Base-by-base conservation (phyloP, 1,140 invertebrate species). In the Drosophila ogumai region DNA sequence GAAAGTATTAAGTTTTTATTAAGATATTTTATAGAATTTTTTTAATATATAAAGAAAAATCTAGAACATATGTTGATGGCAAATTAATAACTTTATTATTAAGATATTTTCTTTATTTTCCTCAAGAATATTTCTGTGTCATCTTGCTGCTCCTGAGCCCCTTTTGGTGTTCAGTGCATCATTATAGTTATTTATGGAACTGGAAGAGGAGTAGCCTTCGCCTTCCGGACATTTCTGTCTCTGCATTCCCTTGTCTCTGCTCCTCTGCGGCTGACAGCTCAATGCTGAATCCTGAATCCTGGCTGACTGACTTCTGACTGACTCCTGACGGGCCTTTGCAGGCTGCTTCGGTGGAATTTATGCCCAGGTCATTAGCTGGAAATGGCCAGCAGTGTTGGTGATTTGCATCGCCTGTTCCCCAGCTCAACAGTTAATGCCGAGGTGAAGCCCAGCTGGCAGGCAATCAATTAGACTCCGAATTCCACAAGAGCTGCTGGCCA, bases 361-460 rank as follows among this genome's bases (percentile, higher is more conserved):
- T 73, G 64, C 22, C 40, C 64, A 44, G 43, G 60, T 67, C 74
- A 86, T 86, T 75, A 79, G 68, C 63, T 57, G 59, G 10, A 60
- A 75, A 54, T 66, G 82, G 74, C n/a, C 43, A 44, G 44, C 59
- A 60, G 56, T 50, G 32, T n/a, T n/a, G 12, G 28, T 36, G 55
- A 58, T 60, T 60, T 61, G 60, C 50, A 60, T 61, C n/a, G 38
- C 50, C 41, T 31, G 34, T 12, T 32, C 38, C 32, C 2, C 17
- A 69, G 25, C 34, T 57, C 13, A 22, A 36, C 28, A 38, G 47
- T 46, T 69, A 56, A 71, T 71, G 32, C 13, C 34, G 22, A 8
- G 22, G 12, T 38, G 34, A 74, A 36, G 69, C n/a, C 68, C 4
- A 38, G 15, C 47, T 40, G 72, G 58, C 72, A 31, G 57, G 71